Evolutionary conservation across 2,797 vertebrate species (phyloP), one percentile per base, ranked within the genome.

Genomic region (Phyllotis vaccarum): DNA sequence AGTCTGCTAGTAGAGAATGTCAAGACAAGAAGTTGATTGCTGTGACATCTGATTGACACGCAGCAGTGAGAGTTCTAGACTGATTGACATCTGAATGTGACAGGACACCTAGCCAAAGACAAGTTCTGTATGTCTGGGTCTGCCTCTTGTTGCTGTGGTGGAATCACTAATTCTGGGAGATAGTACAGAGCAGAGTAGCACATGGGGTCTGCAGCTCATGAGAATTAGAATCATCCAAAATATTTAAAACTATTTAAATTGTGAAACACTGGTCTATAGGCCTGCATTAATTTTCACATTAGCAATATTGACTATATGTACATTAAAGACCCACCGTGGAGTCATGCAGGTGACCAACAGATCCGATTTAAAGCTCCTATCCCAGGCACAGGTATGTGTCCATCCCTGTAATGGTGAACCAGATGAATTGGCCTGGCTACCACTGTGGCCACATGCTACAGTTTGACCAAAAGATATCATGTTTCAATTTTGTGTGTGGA

Each of bases 361-460:
- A 97, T 31, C 37, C 97, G 83, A 98, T 98, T 97, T 96, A 93
- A 97, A 97, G 95, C 96, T 93, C 92, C 92, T 95, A 76, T 93
- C 96, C 91, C 96, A 97, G 95, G 40, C 64, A 12, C 85, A 97
- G 98, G 86, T 94, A 95, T 98, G 96, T 96, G 97, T 98, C 97
- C 97, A 94, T 96, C 97, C 98, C 92, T 78, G 90, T 97, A 97
- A 95, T 96, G 96, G 98, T 97, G 98, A 98, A 97, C 98, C 96
- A 97, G 90, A 98, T 98, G 96, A 98, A 98, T 98, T 98, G 98
- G 98, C 98, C 98, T 98, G 98, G 98, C 98, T 98, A 95, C 98
- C 98, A 97, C 97, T 97, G 98, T 98, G 98, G 98, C 98, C 97
- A 95, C 96, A 93, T 96, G 93, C 98, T 95, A 90, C 98, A 98